Evolutionary conservation across 2,888 invertebrate genomes (phyloP), one percentile per base, ranked within the genome.

Genomic region (Oscheius onirici): DNA sequence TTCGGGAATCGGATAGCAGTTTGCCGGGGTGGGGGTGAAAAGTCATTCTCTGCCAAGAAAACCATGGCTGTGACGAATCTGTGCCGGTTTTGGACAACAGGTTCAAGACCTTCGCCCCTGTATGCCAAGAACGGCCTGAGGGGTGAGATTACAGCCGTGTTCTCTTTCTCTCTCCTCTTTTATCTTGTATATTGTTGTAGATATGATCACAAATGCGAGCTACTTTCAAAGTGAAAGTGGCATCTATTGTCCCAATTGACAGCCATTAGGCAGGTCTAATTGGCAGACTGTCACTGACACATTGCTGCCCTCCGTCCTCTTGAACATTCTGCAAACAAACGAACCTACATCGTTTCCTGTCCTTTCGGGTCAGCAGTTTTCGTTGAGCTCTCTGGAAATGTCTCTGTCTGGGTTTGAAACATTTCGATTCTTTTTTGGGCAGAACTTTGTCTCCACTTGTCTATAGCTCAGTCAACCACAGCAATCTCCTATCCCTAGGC

Each of bases 281-380:
- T 34, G 34, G 34, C 34, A 34, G 58, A 58, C 58, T 58, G 58
- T 58, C 58, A 10, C 43, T 41, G 58, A 58, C 58, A 58, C 58
- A 34, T n/a, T n/a, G 15, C 58, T 24, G 40, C 20, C 58, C 13
- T 28, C 58, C 58, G 6, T 20, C 22, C 58, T 17, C 40, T 40
- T 40, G 40, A 20, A 17, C 58, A 34, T 34, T 34, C 34, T 34
- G 34, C 34, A 58, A 52, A 52, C 52, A 52, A 52, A n/a, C 13
- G 8, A 11, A 20, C 46, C 46, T 46, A 5, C 46, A 46, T 46
- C 20, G 13, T 20, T 46, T 15, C n/a, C 46, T 46, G 51, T 15
- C 51, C 24, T 20, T 51, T 51, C 10, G 24, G 20, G 10, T 51
- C 51, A 20, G 22, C 51, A n/a, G n/a, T n/a, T n/a, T n/a, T n/a